phyloP scores from a whole-genome alignment of 2,113 vertebrate species.

The Hystrix brachyura region DNA sequence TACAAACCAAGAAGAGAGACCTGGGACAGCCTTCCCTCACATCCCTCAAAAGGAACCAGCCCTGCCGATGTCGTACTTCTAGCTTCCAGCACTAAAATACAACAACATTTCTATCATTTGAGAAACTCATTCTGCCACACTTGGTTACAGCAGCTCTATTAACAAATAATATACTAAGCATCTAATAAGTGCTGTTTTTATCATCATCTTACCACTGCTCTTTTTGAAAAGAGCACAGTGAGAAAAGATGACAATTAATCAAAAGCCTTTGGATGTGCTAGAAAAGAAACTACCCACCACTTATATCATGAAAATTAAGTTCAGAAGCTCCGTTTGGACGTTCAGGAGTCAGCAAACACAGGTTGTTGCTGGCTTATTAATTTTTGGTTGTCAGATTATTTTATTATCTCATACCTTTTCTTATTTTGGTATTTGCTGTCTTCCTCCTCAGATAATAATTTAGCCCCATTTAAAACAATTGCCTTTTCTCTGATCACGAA shows the following conservation, averaged over 20 bases:
- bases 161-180: not conserved
- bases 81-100: not conserved
- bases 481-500: slow-evolving; percentile 11
- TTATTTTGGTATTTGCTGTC: not conserved
- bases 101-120: not conserved
- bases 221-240: not conserved
- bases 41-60: not conserved
- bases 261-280: not conserved
- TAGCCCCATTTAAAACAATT: not conserved
- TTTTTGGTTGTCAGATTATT: not conserved
- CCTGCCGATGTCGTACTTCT: not conserved
- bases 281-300: not conserved
- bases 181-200: not conserved
- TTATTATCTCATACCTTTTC: not conserved
- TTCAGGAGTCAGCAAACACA: not conserved
- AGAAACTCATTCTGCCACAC: not conserved
- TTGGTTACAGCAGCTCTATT: not conserved
- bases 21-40: not conserved
- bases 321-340: not conserved
- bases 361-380: not conserved
- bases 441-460: not conserved
- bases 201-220: not conserved
- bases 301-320: not conserved
- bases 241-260: not conserved
- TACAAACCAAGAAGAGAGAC: not conserved